Conservation (phyloP, 1,140 invertebrate genomes). For the Drosophila rhopaloa region DNA sequence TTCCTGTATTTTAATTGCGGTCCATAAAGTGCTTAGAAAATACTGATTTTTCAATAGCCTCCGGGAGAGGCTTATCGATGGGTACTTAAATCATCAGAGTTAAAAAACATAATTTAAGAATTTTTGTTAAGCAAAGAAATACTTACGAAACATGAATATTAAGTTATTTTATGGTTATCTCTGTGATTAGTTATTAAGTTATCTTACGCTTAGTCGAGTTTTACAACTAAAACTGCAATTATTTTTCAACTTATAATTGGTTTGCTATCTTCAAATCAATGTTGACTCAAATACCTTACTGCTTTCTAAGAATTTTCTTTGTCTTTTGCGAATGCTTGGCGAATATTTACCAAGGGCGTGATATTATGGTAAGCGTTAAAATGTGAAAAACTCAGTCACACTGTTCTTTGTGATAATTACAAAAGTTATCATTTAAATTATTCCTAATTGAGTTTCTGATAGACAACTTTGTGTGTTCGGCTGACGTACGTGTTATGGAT, state of each 20-base stretch:
- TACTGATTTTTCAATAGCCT: slow-evolving; percentile 34
- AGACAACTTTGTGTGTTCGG: neutral
- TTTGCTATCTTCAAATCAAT: slow-evolving; percentile 15
- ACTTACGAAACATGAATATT: neutral
- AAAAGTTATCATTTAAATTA: slow-evolving; percentile 1
- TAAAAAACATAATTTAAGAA: neutral
- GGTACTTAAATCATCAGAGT: neutral
- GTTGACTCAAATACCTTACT: slow-evolving; percentile 3
- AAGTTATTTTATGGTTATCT: neutral
- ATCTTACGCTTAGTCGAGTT: neutral
- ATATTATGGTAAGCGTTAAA: neutral
- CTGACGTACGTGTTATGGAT: slow-evolving; percentile 15
- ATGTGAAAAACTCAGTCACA: neutral
- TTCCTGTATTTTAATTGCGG: slow-evolving; percentile 43
- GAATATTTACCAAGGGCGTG: slow-evolving; percentile 7
- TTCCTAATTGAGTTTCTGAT: neutral
- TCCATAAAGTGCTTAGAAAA: slow-evolving; percentile 37
- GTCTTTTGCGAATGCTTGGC: slow-evolving; percentile 2
- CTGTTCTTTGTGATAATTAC: neutral
- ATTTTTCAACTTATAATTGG: slow-evolving; percentile 3
- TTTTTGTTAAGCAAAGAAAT: no score
- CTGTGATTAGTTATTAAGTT: neutral
- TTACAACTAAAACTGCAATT: neutral
- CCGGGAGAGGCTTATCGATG: neutral
- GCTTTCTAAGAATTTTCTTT: slow-evolving; percentile 29